Conservation (phyloP, 2,113 vertebrate species). For the Columbina picui region DNA sequence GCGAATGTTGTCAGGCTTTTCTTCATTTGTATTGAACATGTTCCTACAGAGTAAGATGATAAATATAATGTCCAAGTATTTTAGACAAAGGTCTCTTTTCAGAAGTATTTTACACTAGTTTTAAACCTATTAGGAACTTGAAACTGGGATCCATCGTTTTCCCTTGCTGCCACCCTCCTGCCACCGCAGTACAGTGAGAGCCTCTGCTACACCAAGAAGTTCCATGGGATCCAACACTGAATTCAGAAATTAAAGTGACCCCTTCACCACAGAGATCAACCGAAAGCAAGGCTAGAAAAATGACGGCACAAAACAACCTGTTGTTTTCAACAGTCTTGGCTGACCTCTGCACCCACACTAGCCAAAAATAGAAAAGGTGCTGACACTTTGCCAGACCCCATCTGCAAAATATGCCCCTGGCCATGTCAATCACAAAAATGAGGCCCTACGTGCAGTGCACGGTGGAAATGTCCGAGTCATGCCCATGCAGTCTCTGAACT, state of each 20-base stretch:
- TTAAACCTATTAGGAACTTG: not conserved
- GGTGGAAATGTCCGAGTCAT: not conserved
- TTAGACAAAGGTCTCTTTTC: not conserved
- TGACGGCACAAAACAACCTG: not conserved
- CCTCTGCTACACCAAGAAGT: not conserved
- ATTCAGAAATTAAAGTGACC: not conserved
- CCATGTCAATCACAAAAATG: not conserved
- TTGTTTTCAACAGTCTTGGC: not conserved
- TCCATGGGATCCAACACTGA: not conserved
- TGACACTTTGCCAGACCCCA: not conserved
- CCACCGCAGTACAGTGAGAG: rapidly evolving
- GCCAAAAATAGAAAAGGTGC: not conserved
- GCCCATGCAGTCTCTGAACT: not conserved
- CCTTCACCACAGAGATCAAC: not conserved
- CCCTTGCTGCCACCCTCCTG: not conserved
- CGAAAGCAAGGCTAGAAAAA: not conserved
- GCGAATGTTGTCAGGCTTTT: not conserved
- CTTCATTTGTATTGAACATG: not conserved
- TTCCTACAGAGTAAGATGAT: not conserved
- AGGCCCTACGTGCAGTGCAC: not conserved
- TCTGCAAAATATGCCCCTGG: not conserved
- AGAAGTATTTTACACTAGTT: not conserved
- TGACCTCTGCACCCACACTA: not conserved
- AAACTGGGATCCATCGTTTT: not conserved
- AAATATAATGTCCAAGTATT: not conserved